Conservation (phyloP, 2,797 vertebrate genomes). For the Denticeps clupeoides region DNA sequence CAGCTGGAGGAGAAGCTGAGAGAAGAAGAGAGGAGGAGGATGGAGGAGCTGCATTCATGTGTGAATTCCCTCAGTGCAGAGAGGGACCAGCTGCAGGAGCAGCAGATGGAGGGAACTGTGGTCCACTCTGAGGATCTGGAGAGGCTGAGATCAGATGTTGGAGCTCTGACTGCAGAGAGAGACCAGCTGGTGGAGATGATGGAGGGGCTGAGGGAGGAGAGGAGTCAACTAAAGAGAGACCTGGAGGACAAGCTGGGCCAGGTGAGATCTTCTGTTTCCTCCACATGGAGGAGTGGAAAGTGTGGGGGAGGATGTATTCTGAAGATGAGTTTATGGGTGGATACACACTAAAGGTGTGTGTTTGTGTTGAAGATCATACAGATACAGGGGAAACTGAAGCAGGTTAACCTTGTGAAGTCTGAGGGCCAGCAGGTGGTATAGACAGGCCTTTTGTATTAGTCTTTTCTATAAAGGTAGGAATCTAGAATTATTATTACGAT, state of each 20-base stretch:
- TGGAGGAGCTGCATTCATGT: background rate
- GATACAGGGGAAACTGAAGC: no score
- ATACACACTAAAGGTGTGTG: no score
- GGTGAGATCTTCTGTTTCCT: constrained; percentile 25
- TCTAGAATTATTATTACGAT: no score
- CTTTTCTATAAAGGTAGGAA: no score
- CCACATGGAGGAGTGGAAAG: no score
- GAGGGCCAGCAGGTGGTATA: no score
- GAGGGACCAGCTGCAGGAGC: constrained; percentile 19
- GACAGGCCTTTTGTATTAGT: no score
- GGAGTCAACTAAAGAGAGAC: constrained; percentile 38
- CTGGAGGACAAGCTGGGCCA: constrained; percentile 46
- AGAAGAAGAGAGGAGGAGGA: constrained; percentile 33
- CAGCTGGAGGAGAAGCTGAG: constrained; percentile 44
- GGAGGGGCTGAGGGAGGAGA: constrained; percentile 38
- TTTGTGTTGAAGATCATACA: no score
- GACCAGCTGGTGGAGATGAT: constrained; percentile 42
- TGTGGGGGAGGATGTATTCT: no score
- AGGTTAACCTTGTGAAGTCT: no score
- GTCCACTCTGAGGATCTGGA: constrained; percentile 15
- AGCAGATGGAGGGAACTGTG: background rate
- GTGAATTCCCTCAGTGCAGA: constrained; percentile 19
- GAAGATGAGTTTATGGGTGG: no score
- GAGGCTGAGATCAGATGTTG: constrained; percentile 30
- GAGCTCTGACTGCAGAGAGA: constrained; percentile 44